A percentile compares a stretch with the other conserved stretches of the same genome.
phyloP scores from a whole-genome alignment of 1,140 invertebrate genomes.

The Cyclargus thomasi region DNA sequence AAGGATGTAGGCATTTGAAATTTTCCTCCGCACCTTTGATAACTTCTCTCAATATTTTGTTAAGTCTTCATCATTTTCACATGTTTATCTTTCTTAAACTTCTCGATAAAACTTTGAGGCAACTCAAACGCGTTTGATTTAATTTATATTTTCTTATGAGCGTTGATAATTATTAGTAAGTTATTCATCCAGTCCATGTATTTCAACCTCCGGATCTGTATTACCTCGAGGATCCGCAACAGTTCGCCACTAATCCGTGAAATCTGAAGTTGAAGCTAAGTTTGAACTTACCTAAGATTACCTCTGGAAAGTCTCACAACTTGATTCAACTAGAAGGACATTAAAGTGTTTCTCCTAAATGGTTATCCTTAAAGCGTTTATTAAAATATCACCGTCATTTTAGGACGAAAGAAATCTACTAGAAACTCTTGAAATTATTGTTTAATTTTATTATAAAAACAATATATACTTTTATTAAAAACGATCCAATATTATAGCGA shows the following conservation, averaged over 20 bases:
- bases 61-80: background rate
- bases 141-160: background rate
- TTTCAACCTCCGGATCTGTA: background rate
- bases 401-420: too few relatives aligned
- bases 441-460: too few relatives aligned
- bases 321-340: conserved; percentile 12
- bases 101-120: background rate
- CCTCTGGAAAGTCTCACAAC: conserved; percentile 23
- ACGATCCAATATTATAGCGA: too few relatives aligned
- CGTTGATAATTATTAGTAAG: background rate
- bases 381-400: background rate
- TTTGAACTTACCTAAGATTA: conserved; percentile 37
- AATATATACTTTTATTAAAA: too few relatives aligned
- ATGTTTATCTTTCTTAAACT: background rate
- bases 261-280: conserved; percentile 36
- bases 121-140: background rate
- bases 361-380: background rate
- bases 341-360: background rate
- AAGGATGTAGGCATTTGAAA: conserved; percentile 22
- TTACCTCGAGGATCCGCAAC: conserved; percentile 23
- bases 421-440: too few relatives aligned
- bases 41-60: background rate
- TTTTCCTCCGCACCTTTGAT: conserved; percentile 16
- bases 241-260: conserved; percentile 39
- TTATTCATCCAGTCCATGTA: background rate